phyloP scores from a whole-genome alignment of 1,140 invertebrate genomes.

The Subanguina moxae region DNA sequence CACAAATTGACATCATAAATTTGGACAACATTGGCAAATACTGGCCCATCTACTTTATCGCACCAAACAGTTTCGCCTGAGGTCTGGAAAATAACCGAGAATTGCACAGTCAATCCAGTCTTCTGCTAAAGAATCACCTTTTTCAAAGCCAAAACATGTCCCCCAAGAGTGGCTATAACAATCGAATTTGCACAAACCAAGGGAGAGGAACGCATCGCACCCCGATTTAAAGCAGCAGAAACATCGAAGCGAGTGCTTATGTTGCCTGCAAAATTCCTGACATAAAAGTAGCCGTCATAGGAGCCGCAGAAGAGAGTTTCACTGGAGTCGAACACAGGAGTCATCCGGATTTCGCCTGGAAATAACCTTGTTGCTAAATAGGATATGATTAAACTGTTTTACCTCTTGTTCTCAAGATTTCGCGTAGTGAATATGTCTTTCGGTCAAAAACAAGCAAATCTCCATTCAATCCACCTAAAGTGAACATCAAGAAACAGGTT shows the following conservation, averaged over 20 bases:
- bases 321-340: constrained; percentile 17
- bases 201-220: constrained; percentile 13
- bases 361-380: not conserved
- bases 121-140: not conserved
- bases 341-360: constrained; percentile 21
- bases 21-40: constrained; percentile 14
- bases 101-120: not conserved
- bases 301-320: constrained; percentile 10
- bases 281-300: constrained; percentile 10
- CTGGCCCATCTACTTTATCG: constrained; percentile 7
- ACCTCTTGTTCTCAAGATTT: not conserved
- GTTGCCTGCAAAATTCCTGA: not conserved
- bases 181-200: not conserved
- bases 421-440: not conserved
- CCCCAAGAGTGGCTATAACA: constrained; percentile 9
- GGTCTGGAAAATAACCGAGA: constrained; percentile 4
- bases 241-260: not conserved
- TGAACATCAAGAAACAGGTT: no score
- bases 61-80: constrained; percentile 1
- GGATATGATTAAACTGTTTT: no score
- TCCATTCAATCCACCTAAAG: constrained; percentile 22
- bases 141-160: constrained; percentile 6
- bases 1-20: not conserved
- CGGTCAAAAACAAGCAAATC: constrained; percentile 12
- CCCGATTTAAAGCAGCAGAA: not conserved